phyloP scores from a whole-genome alignment of 2,113 vertebrate species.

The Pygoscelis antarcticus region DNA sequence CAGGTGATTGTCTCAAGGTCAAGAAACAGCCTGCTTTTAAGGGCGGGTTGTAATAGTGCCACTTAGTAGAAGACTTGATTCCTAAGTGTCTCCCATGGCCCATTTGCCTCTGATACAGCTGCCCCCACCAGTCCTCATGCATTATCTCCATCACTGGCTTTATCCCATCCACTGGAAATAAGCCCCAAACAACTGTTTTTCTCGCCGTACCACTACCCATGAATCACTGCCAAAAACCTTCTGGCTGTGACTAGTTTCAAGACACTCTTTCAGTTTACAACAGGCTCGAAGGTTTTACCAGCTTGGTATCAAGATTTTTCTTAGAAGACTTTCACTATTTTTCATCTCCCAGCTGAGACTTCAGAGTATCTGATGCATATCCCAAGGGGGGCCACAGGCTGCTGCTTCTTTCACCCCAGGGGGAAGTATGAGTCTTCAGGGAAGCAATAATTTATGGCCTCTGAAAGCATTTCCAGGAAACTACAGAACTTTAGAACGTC shows the following conservation, averaged over 20 bases:
- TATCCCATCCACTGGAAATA: not conserved
- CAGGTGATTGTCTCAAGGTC: not conserved
- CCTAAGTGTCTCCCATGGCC: not conserved
- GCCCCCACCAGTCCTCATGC: not conserved
- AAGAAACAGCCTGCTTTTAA: not conserved
- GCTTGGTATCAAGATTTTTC: not conserved
- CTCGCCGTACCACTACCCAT: fast-evolving
- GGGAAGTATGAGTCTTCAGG: not conserved
- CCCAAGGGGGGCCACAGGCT: fast-evolving
- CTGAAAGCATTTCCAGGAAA: not conserved
- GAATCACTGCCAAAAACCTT: not conserved
- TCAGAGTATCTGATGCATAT: not conserved
- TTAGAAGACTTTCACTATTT: not conserved
- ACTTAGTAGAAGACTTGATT: not conserved
- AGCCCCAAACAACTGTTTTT: not conserved
- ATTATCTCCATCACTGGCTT: not conserved
- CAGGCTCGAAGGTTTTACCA: not conserved
- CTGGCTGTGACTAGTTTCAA: not conserved
- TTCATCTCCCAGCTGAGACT: not conserved
- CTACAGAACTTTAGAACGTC: not conserved
- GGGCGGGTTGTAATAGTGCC: not conserved
- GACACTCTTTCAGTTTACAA: not conserved
- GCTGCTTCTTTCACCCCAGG: not conserved
- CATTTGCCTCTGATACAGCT: not conserved
- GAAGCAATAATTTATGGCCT: not conserved